Percentiles rank a stretch among this genome's conserved stretches.
Evolutionary conservation across 1,140 invertebrate genomes (phyloP).

Genomic region (Colletes gigas): DNA sequence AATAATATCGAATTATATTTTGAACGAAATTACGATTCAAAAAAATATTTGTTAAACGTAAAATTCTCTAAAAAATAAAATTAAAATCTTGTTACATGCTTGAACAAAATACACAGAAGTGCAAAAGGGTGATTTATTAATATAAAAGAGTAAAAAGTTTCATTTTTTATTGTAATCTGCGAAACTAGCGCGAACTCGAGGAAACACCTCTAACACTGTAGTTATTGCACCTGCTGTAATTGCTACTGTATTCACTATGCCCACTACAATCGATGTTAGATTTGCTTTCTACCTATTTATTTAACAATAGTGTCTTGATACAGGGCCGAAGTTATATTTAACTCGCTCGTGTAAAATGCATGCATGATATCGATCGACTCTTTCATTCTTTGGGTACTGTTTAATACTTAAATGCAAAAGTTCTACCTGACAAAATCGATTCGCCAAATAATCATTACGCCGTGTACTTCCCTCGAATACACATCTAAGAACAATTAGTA

Average conservation of each 20-base stretch:
- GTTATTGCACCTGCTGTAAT: neutral
- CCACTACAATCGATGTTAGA: neutral
- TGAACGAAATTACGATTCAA: too few species aligned
- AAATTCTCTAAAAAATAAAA: too few species aligned
- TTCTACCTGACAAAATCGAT: constrained; percentile 32
- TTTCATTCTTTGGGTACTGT: constrained; percentile 30
- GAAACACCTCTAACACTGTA: neutral
- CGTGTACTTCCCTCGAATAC: neutral
- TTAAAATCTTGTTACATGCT: too few species aligned
- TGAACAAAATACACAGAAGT: too few species aligned
- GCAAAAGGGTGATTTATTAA: too few species aligned
- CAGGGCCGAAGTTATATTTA: constrained; percentile 1
- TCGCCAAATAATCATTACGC: constrained; percentile 12
- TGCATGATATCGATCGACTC: constrained; percentile 31
- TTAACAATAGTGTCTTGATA: neutral
- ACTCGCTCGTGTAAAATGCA: constrained; percentile 8
- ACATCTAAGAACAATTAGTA: neutral
- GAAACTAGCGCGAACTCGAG: neutral
- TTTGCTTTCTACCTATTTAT: neutral
- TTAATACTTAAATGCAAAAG: constrained; percentile 36
- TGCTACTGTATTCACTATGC: neutral
- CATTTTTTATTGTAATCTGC: too few species aligned
- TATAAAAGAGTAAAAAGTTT: too few species aligned
- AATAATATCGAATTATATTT: too few species aligned
- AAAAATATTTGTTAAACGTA: too few species aligned